These are phyloP conservation scores for Argyresthia goedartella DNA, from an alignment of 2,888 invertebrate genomes.

Conservation along the genomic window DNA sequence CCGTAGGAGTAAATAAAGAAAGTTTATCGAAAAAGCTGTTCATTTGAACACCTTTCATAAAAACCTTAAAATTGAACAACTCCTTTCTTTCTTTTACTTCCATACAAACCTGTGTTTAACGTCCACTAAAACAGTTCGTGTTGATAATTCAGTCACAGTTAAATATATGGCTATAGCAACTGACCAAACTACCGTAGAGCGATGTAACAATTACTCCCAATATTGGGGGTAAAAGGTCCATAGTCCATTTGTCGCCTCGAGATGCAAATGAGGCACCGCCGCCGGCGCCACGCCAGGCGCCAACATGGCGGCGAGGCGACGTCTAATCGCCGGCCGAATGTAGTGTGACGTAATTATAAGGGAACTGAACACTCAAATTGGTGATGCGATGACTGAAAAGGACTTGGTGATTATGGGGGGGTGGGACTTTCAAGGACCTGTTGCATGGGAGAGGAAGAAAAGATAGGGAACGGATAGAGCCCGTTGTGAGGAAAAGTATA, in stretches of 20 bases:
- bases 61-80: too few species aligned
- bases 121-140: too few species aligned
- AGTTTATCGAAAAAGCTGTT: too few species aligned
- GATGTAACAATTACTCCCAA: not conserved
- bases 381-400: not conserved
- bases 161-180: too few species aligned
- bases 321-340: not conserved
- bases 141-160: too few species aligned
- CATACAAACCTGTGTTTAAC: too few species aligned
- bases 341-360: conserved; percentile 1
- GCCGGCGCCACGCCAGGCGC: not conserved
- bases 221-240: not conserved
- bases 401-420: not conserved
- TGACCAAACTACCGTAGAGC: too few species aligned
- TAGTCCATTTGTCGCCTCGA: too few species aligned
- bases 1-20: too few species aligned
- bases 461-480: not conserved
- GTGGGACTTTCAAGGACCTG: not conserved
- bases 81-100: too few species aligned
- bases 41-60: too few species aligned
- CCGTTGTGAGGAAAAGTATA: too few species aligned
- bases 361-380: not conserved
- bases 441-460: not conserved
- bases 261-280: conserved; percentile 3
- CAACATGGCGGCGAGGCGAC: conserved; percentile 1